Evolutionary conservation across 2,113 vertebrate species (phyloP).

Genomic region (Gobius niger): DNA sequence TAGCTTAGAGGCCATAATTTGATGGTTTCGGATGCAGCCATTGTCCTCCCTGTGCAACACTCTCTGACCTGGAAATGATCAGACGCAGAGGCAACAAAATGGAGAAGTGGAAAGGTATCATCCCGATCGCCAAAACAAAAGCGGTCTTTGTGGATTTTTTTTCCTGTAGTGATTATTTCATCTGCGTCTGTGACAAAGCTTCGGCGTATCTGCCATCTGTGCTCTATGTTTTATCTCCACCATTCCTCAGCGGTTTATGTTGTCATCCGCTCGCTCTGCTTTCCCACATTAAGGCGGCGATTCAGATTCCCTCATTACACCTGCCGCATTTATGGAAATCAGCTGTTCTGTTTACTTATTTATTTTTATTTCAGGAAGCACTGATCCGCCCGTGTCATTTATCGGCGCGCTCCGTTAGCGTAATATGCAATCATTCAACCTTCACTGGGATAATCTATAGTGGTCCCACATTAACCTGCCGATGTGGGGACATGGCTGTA

Average conservation of each 20-base stretch:
- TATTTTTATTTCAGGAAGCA: conserved; percentile 10
- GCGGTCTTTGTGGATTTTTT: too few species aligned
- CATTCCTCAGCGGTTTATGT: conserved; percentile 1
- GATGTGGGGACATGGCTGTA: conserved; percentile 29
- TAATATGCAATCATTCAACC: conserved; percentile 26
- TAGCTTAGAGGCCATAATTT: too few species aligned
- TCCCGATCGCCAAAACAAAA: too few species aligned
- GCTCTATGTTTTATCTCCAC: background rate
- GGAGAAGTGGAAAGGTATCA: too few species aligned
- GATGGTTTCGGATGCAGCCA: too few species aligned
- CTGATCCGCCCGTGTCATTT: conserved; percentile 24
- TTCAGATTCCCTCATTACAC: background rate
- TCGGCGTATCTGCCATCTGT: background rate
- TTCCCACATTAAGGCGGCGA: background rate
- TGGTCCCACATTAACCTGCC: conserved; percentile 27
- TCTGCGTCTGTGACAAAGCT: background rate
- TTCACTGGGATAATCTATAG: conserved; percentile 26
- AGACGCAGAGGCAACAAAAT: too few species aligned
- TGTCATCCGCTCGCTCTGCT: background rate
- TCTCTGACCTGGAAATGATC: too few species aligned
- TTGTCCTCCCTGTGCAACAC: too few species aligned
- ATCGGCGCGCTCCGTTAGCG: background rate
- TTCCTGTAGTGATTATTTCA: background rate
- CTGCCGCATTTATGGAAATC: conserved; percentile 18
- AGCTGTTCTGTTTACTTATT: background rate